Percentiles rank a stretch among this genome's conserved stretches.
These are phyloP conservation scores for Zoanthus gigantus DNA, from an alignment of 92 coral and sea anemone genomes.

Conservation along the genomic window DNA sequence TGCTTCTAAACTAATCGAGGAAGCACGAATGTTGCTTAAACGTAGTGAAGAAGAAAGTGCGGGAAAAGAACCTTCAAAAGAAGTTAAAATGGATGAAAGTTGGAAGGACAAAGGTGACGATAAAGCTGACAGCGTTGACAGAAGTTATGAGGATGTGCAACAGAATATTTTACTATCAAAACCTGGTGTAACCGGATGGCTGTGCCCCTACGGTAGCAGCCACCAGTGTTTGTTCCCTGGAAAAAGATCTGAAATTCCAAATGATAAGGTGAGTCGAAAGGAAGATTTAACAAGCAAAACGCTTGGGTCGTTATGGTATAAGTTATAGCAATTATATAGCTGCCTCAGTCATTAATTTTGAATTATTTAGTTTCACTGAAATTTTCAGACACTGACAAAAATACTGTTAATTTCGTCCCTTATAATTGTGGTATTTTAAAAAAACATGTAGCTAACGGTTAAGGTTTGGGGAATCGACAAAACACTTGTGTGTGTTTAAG, in stretches of 20 bases:
- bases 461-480: too few species aligned
- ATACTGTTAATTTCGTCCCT: too few species aligned
- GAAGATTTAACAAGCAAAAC: too few species aligned
- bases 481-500: too few species aligned
- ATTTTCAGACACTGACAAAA: too few species aligned
- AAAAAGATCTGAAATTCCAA: slow-evolving; percentile 32
- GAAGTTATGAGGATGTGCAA: neutral
- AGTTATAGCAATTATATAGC: too few species aligned
- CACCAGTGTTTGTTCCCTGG: neutral
- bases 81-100: neutral
- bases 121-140: neutral
- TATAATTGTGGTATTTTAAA: too few species aligned
- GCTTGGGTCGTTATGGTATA: too few species aligned
- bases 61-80: neutral
- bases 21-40: neutral
- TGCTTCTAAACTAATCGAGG: neutral
- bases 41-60: neutral
- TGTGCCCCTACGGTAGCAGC: neutral
- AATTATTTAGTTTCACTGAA: too few species aligned
- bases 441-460: too few species aligned
- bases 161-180: neutral
- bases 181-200: neutral
- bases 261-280: neutral
- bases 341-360: too few species aligned
- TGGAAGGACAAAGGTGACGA: neutral